Evolutionary conservation across 2,113 vertebrate species (phyloP), one percentile per base, ranked within the genome.

Genomic region (Entelurus aequoreus): DNA sequence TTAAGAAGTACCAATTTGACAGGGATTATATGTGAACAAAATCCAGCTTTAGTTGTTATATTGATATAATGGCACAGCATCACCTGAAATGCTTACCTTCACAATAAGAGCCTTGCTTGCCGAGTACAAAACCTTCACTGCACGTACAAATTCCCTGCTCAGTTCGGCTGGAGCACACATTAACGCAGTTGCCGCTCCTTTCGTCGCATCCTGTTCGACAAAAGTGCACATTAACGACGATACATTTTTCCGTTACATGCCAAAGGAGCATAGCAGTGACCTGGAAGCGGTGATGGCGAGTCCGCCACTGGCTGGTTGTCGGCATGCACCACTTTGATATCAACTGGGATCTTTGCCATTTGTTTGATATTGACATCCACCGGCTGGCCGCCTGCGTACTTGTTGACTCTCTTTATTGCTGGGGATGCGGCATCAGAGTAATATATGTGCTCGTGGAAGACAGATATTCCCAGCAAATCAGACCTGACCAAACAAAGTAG

Each of bases 381-480:
- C 6, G 82, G 37, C n/a, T 84, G 62, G n/a, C 90, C 89, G n/a
- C 94, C 94, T 0, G 87, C 90, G 55, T 90, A 88, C 76, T 94
- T 98, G 79, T 91, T 88, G 28, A 91, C 81, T 86, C 83, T 87
- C 80, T 86, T 92, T 73, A 98, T 90, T 2, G 79, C 77, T 42
- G 78, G 82, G 2, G 86, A 90, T 57, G 75, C 88, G 42, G 80
- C 63, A 10, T 93, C 90, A 35, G 90, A 92, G 78, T 94, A 93
- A 83, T 93, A 97, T 1, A 97, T 69, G 10, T 84, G 63, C 15
- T 93, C 90, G 82, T 82, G 86, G 72, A 94, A 96, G 60, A 94
- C 14, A 15, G 93, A 90, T 60, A 94, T 81, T 35, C 85, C 83
- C 70, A 90, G 69, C 48, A 90, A 73, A 21, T 69, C 80, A 52